Conservation (phyloP, 2,113 vertebrate genomes). For the Scomber scombrus region DNA sequence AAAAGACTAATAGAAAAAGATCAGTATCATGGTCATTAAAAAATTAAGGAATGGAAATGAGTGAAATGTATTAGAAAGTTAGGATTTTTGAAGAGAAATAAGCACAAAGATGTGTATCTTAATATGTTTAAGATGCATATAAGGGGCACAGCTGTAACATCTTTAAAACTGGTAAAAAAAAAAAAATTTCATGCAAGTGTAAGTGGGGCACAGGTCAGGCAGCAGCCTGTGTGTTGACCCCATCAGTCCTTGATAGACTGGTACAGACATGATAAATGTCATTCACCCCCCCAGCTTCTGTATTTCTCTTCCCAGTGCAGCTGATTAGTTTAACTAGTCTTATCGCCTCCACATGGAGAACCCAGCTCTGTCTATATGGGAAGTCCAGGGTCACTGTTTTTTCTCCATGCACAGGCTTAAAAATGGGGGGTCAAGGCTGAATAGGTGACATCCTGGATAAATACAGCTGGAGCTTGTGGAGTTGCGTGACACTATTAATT, state of each 20-base stretch:
- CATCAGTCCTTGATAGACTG: conserved; percentile 85
- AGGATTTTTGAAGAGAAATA: too few relatives aligned
- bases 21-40: too few relatives aligned
- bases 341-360: conserved; percentile 64
- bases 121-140: too few relatives aligned
- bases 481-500: background rate
- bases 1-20: too few relatives aligned
- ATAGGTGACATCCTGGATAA: conserved; percentile 78
- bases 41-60: too few relatives aligned
- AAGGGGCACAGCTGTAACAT: background rate
- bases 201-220: conserved; percentile 62
- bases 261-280: conserved; percentile 86
- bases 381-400: conserved; percentile 67
- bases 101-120: too few relatives aligned
- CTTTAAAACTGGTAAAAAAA: background rate
- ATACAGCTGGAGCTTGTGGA: conserved; percentile 52
- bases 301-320: conserved; percentile 8
- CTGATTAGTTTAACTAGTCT: conserved; percentile 76
- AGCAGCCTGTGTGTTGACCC: conserved; percentile 65
- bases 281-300: conserved; percentile 61
- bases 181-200: background rate
- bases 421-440: conserved; percentile 85
- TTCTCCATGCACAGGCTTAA: conserved; percentile 41
- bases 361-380: conserved; percentile 46
- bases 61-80: too few relatives aligned